Evolutionary conservation across 1,140 invertebrate genomes (phyloP), one percentile per base, ranked within the genome.

Genomic region (Drosophila azteca): DNA sequence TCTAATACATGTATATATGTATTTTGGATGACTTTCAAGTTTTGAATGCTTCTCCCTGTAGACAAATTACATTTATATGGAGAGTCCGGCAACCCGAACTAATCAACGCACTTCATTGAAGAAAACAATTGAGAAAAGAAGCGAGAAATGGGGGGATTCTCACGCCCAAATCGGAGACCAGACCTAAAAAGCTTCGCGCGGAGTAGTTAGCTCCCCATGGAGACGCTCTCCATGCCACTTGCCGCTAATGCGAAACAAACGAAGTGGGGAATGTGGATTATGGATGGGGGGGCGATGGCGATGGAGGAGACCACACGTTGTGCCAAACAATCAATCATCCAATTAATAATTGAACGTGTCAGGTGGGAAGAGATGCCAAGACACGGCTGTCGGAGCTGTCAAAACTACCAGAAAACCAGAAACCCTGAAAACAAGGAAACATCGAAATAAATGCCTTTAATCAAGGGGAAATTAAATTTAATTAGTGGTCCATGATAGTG

Each of bases 401-500:
- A 74, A 54, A 83, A 71, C 76, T 77, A 85, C 72, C 80, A 61
- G 59, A 57, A 80, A 69, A 61, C 46, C 35, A 43, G 59, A 57
- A 80, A 69, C 53, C 43, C 31, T 48, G 70, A 54, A 50, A 84
- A 71, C 70, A 73, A 50, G 20, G 58, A 58, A 67, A 67, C 70
- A 73, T 50, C 20, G 54, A 61, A 67, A 64, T 61, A 68, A 79
- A 84, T 76, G 60, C 77, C 69, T 74, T 87, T 66, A 84, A 84
- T 84, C 77, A 87, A 66, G 63, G 51, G 46, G 48, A 77, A 64
- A 84, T 84, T 85, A 69, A 84, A 85, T 84, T 80, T 84, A 80
- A 84, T 84, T 80, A 80, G 51, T 39, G 22, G 20, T 41, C 24
- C 59, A 63, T 13, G 11, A 39, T n/a, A 64, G 70, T 43, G 57